Base-by-base conservation (phyloP, 2,888 invertebrate species). In the Leptogaster cylindrica region DNA sequence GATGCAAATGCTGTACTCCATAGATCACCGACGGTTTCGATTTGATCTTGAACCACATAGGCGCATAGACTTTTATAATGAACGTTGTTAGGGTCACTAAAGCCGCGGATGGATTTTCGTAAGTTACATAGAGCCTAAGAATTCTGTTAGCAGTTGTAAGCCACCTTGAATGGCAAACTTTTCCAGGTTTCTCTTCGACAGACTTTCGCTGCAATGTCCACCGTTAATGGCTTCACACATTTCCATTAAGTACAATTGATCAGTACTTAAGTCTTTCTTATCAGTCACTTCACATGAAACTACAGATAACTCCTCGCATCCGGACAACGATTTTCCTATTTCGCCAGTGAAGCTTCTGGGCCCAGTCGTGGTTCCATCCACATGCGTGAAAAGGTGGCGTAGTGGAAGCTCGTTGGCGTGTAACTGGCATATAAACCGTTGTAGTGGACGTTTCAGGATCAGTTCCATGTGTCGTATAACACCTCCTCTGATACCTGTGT, bases 201-300 rank as follows among this genome's bases (percentile, higher is more conserved):
- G 25, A 23, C n/a, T 50, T 18, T 44, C 10, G 46, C 16, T 12
- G 18, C 8, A 44, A 10, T 67, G 65, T 28, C 46, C 65, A 44
- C 44, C 10, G 7, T 28, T 65, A 66, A 66, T 66, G 50, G 50
- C 48, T 12, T n/a, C 55, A 50, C 65, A 68, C 31, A 68, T 58
- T 48, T 68, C 18, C 28, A 58, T 23, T 23, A 67, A 41, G 20
- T 67, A 69, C 64, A 67, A 63, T 39, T 65, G 68, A 48, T 70
- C 65, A 39, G 70, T 70, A 58, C 61, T 68, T 36, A 68, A 65
- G 4, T n/a, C n/a, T n/a, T n/a, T n/a, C n/a, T n/a, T n/a, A n/a
- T n/a, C n/a, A n/a, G n/a, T n/a, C n/a, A n/a, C n/a, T n/a, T n/a
- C n/a, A n/a, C n/a, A n/a, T n/a, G n/a, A n/a, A n/a, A n/a, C n/a